Evolutionary conservation across 2,888 invertebrate species (phyloP).

Genomic region (Cheilosia soror): DNA sequence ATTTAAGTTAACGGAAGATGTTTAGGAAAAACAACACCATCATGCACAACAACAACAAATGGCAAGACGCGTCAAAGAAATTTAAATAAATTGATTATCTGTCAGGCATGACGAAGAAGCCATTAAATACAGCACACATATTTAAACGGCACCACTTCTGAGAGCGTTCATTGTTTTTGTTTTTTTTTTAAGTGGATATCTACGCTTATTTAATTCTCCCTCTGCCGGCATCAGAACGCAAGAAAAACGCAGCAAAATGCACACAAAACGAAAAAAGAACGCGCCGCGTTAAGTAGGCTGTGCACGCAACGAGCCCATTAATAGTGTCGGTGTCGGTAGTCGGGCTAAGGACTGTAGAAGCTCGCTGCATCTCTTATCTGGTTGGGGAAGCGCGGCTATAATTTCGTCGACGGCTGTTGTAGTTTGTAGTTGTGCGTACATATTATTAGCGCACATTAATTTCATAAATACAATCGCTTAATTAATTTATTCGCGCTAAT

Average conservation of each 20-base stretch:
- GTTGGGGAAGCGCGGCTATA: conserved; percentile 41
- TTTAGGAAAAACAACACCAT: conserved; percentile 50
- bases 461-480: conserved; percentile 71
- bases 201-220: conserved; percentile 30
- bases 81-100: conserved; percentile 75
- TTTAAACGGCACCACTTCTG: conserved; percentile 44
- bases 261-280: neutral
- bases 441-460: conserved; percentile 74
- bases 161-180: neutral
- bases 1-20: conserved; percentile 59
- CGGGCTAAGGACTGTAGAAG: neutral
- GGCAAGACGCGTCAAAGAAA: conserved; percentile 61
- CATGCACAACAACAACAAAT: conserved; percentile 35
- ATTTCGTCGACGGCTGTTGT: conserved; percentile 58
- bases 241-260: conserved; percentile 42
- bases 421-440: conserved; percentile 57
- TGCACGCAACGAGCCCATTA: conserved; percentile 69
- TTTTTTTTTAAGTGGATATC: conserved; percentile 3
- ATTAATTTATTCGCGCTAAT: conserved; percentile 74
- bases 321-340: conserved; percentile 11
- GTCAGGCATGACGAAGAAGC: conserved; percentile 70
- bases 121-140: conserved; percentile 62
- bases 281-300: conserved; percentile 53
- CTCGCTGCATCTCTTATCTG: conserved; percentile 36
- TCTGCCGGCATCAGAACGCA: conserved; percentile 2